Percentiles rank a stretch among this genome's conserved stretches.
phyloP scores from a whole-genome alignment of 2,113 vertebrate species.

The Scartelaos histophorus region DNA sequence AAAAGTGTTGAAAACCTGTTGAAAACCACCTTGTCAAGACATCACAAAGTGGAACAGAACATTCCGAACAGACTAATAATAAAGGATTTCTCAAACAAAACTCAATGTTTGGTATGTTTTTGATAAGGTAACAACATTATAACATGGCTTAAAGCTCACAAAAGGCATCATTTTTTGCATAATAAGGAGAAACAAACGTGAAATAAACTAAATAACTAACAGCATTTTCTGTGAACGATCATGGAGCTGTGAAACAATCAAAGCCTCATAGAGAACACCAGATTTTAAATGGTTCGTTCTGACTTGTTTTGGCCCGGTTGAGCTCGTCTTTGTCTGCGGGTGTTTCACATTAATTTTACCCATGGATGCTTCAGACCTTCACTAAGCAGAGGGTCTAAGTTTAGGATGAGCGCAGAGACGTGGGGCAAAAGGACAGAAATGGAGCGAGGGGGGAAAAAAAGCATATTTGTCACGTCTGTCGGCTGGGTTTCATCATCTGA shows the following conservation, averaged over 20 bases:
- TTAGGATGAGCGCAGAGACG: constrained; percentile 16
- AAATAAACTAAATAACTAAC: no score
- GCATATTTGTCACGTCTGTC: constrained; percentile 58
- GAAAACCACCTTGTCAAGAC: no score
- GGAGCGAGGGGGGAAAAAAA: not conserved
- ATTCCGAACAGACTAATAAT: no score
- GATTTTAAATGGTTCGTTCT: not conserved
- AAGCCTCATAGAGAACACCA: not conserved
- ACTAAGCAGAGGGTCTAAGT: constrained; percentile 22
- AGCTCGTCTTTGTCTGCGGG: constrained; percentile 20
- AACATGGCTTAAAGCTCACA: no score
- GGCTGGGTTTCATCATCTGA: constrained; percentile 56
- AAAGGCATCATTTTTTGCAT: no score
- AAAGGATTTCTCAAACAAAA: no score
- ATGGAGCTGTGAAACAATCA: not conserved
- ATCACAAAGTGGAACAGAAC: no score
- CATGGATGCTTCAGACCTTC: constrained; percentile 38
- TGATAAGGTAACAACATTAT: no score
- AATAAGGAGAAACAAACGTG: no score
- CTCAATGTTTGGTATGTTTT: no score
- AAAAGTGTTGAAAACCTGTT: no score
- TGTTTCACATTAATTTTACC: constrained; percentile 49
- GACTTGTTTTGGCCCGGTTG: constrained; percentile 1
- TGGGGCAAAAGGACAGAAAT: constrained; percentile 2
- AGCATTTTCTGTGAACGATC: no score